These are phyloP conservation scores for Carassius auratus DNA, from an alignment of 2,113 vertebrate species.

Conservation along the genomic window DNA sequence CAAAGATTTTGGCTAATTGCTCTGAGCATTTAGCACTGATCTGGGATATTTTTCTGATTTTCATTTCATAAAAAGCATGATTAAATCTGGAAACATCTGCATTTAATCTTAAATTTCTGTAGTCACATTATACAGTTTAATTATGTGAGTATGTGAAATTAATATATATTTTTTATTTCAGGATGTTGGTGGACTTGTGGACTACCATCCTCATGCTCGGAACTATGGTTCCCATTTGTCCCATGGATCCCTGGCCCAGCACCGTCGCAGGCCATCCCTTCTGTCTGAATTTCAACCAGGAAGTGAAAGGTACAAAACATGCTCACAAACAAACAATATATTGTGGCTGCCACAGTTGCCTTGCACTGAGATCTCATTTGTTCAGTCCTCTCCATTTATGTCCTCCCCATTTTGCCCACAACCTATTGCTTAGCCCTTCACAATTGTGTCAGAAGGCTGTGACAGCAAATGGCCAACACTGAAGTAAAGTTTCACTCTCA, in stretches of 20 bases:
- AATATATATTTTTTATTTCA: conserved; percentile 60
- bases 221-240: conserved; percentile 87
- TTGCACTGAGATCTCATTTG: conserved; percentile 1
- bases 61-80: background rate
- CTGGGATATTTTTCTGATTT: too few relatives aligned
- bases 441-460: background rate
- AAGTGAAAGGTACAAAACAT: conserved; percentile 79
- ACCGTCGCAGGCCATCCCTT: conserved; percentile 89
- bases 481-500: background rate
- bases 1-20: too few relatives aligned
- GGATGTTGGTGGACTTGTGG: conserved; percentile 87
- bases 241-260: conserved; percentile 78
- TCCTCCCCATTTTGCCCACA: background rate
- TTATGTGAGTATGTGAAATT: background rate
- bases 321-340: conserved; percentile 1
- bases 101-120: background rate
- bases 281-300: conserved; percentile 95
- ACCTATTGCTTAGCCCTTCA: background rate
- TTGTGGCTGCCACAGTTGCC: background rate
- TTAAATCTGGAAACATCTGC: background rate
- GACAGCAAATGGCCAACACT: too few relatives aligned
- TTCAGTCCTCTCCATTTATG: background rate
- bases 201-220: conserved; percentile 89
- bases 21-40: too few relatives aligned
- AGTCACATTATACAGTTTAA: background rate